Conservation (phyloP, 2,888 invertebrate genomes). For the Meiosimyza decipiens region DNA sequence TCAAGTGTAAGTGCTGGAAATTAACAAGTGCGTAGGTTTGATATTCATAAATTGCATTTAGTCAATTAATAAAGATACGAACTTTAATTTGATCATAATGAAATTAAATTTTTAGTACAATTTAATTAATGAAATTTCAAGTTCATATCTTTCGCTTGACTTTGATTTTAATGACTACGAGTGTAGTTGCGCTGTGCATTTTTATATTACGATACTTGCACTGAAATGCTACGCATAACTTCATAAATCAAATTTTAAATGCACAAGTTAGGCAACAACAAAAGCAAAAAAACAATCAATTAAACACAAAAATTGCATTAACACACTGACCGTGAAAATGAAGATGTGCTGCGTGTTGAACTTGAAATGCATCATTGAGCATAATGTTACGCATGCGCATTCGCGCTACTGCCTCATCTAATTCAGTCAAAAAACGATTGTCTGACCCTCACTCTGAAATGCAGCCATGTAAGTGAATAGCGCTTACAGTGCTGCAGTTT, state of each 20-base stretch:
- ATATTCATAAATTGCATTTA: too few species aligned
- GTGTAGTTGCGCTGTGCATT: too few species aligned
- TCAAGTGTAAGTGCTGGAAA: neutral
- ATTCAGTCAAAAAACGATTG: conserved; percentile 11
- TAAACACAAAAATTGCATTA: conserved; percentile 15
- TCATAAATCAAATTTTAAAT: conserved; percentile 19
- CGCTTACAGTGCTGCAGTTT: too few species aligned
- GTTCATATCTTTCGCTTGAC: conserved; percentile 19
- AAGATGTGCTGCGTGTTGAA: conserved; percentile 24
- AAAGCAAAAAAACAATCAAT: neutral
- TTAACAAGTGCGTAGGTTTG: too few species aligned
- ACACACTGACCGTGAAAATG: conserved; percentile 30
- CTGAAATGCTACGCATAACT: conserved; percentile 5
- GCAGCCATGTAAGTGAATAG: too few species aligned
- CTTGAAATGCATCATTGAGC: conserved; percentile 17
- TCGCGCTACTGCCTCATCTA: neutral
- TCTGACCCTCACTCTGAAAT: conserved; percentile 1
- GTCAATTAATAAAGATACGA: too few species aligned
- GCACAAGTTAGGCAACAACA: too few species aligned
- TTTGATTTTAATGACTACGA: neutral
- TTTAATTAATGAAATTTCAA: neutral
- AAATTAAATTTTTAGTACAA: neutral
- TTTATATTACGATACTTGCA: neutral
- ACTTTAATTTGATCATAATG: too few species aligned
- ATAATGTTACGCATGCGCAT: neutral